A percentile compares a stretch with the other conserved stretches of the same genome.
Conservation (phyloP, 2,113 vertebrate species). For the Siphamia tubifer region DNA sequence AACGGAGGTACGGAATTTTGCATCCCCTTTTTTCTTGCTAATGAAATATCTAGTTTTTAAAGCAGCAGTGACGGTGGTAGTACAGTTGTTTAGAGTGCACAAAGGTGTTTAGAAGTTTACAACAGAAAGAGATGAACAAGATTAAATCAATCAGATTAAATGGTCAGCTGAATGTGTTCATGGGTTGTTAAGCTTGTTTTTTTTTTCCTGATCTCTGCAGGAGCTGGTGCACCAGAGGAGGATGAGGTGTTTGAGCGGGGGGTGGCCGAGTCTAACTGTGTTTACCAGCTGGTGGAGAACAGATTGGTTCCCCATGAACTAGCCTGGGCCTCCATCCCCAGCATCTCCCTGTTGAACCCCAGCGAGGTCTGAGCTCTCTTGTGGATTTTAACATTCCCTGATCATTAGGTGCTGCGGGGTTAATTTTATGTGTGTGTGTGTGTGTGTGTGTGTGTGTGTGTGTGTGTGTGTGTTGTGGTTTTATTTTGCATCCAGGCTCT, state of each 20-base stretch:
- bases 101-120: no score
- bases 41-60: neutral
- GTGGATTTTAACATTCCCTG: neutral
- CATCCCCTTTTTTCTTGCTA: neutral
- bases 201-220: conserved; percentile 29
- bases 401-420: neutral
- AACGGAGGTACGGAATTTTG: no score
- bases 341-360: conserved; percentile 69
- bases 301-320: conserved; percentile 77
- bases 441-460: neutral
- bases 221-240: conserved; percentile 70
- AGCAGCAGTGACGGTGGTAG: no score
- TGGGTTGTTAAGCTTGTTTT: neutral
- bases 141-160: no score
- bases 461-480: neutral
- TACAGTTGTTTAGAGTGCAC: no score
- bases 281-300: conserved; percentile 79
- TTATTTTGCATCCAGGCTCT: conserved; percentile 74
- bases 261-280: conserved; percentile 82
- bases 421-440: neutral
- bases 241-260: conserved; percentile 78
- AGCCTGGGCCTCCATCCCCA: conserved; percentile 78
- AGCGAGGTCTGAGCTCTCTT: conserved; percentile 61
- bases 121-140: no score
- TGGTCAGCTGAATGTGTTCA: neutral